Base-by-base conservation (phyloP, 2,888 invertebrate genomes). In the Neria commutata region DNA sequence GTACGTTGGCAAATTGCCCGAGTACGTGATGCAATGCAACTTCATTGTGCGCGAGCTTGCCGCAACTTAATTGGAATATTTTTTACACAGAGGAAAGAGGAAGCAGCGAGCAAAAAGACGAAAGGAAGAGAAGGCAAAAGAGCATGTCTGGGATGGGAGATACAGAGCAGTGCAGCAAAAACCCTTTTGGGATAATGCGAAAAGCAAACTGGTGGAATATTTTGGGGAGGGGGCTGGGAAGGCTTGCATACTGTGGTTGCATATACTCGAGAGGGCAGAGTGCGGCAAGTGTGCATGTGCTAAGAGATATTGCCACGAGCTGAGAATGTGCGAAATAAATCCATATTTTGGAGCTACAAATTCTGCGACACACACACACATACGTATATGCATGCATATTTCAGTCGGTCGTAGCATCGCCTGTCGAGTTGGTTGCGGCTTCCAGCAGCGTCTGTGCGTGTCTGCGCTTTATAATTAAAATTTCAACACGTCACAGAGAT, bases 51-150 rank as follows among this genome's bases (percentile, higher is more conserved):
- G 26, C 46, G 37, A n/a, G n/a, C 40, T 56, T 60, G 58, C 63
- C 68, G 74, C 73, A 75, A 75, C 76, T 74, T 74, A 74, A 74
- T 74, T 75, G 75, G 76, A 74, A 75, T 54, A 75, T 73, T 75
- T 73, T 73, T 72, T 64, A 75, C 72, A 72, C 72, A 73, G 73
- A 72, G 68, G 74, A 74, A 70, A 71, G 66, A 2, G 21, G 72
- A 65, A 67, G 70, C 67, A 26, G 29, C 17, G 10, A 25, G 16
- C 6, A 49, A 25, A 24, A 25, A 29, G 26, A 29, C 23, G 23
- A 21, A 45, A 3, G 29, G 29, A 29, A 29, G 29, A 29, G 11
- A 29, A 29, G 6, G 19, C 42, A 42, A 42, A 3, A 21, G 6
- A 29, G 11, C 6, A 29, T 8, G 11, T 6, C 19, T 19, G 19